Conservation (phyloP, 2,797 vertebrate genomes). For the Sciaenops ocellatus region DNA sequence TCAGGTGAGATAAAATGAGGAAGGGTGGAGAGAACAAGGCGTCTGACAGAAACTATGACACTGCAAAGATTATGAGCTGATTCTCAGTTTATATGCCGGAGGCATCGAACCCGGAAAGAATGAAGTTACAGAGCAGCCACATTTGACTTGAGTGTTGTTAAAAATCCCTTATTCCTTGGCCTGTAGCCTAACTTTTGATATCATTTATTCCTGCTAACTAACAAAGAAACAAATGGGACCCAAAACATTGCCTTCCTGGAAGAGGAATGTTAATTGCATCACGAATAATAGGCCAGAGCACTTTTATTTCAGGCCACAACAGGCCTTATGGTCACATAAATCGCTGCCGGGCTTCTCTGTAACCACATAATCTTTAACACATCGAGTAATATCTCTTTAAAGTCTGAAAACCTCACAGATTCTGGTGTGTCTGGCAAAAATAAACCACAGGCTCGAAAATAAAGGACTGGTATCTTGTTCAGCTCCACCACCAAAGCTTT, state of each 20-base stretch:
- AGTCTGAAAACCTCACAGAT: conserved; percentile 34
- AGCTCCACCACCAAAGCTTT: conserved; percentile 37
- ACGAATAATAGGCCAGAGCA: background rate
- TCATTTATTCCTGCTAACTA: background rate
- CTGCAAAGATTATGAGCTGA: conserved; percentile 20
- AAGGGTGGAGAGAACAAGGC: conserved; percentile 23
- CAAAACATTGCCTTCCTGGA: background rate
- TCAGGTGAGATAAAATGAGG: conserved; percentile 37
- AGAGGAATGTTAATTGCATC: conserved; percentile 11
- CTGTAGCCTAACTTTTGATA: background rate
- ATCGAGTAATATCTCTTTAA: conserved; percentile 22
- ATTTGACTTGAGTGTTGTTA: conserved; percentile 13
- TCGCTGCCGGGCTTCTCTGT: conserved; percentile 8
- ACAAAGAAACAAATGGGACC: background rate
- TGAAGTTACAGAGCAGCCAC: background rate
- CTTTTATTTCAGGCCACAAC: conserved; percentile 9
- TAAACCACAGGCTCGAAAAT: conserved; percentile 26
- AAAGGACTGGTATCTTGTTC: conserved; percentile 43
- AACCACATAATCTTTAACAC: conserved; percentile 16
- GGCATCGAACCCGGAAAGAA: conserved; percentile 2
- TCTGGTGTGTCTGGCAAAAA: conserved; percentile 24
- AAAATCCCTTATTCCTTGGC: background rate
- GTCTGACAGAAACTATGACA: conserved; percentile 32
- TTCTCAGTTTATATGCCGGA: conserved; percentile 16
- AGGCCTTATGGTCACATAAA: conserved; percentile 1